A percentile compares a stretch with the other conserved stretches of the same genome.
Conservation (phyloP, 2,888 invertebrate species). For the Hydriomena furcata region DNA sequence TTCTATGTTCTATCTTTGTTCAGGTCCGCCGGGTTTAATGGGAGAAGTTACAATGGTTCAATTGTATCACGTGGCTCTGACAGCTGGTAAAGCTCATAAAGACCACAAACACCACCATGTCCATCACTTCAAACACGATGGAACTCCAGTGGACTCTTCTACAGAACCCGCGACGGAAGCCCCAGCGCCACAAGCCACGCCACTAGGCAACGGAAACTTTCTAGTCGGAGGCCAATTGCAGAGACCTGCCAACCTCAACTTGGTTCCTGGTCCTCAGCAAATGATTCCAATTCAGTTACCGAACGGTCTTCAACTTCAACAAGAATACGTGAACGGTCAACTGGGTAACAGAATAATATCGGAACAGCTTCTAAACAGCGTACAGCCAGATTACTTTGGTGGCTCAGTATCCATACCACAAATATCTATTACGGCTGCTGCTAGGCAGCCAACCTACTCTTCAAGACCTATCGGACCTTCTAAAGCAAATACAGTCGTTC, state of each 20-base stretch:
- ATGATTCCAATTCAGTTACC: slow-evolving; percentile 68
- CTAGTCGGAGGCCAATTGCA: slow-evolving; percentile 87
- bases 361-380: slow-evolving; percentile 78
- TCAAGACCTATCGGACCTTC: slow-evolving; percentile 54
- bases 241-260: slow-evolving; percentile 79
- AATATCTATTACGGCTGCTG: slow-evolving; percentile 42
- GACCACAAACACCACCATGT: slow-evolving; percentile 95
- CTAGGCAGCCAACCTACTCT: slow-evolving; percentile 39
- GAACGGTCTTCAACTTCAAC: slow-evolving; percentile 78
- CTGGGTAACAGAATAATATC: slow-evolving; percentile 82
- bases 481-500: slow-evolving; percentile 61
- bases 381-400: slow-evolving; percentile 51
- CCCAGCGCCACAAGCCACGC: slow-evolving; percentile 71
- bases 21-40: slow-evolving; percentile 86
- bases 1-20: background rate
- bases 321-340: slow-evolving; percentile 86
- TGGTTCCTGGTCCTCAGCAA: slow-evolving; percentile 61
- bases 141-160: slow-evolving; percentile 83
- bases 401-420: slow-evolving; percentile 39
- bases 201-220: slow-evolving; percentile 80
- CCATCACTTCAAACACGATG: slow-evolving; percentile 90
- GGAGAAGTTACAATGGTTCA: slow-evolving; percentile 92
- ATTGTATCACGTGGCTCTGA: slow-evolving; percentile 90
- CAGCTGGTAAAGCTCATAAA: slow-evolving; percentile 93
- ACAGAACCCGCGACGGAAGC: slow-evolving; percentile 83